Base-by-base conservation (phyloP, 2,888 invertebrate species). In the Melangyna quadrimaculata region DNA sequence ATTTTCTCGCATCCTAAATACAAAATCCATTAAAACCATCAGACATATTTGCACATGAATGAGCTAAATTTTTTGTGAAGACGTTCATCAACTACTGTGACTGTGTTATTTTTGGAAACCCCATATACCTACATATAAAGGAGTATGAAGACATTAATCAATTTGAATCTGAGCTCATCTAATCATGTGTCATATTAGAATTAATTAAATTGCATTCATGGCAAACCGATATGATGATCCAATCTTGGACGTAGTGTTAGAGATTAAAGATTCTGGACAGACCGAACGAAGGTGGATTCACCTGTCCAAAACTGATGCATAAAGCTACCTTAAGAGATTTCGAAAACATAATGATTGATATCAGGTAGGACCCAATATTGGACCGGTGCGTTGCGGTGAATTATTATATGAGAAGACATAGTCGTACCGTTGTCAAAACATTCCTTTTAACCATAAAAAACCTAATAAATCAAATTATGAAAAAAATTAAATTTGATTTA, bases 191-290 rank as follows among this genome's bases (percentile, higher is more conserved):
- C 83, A 27, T 83, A 78, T 83, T 83, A 74, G 78, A 78, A 78
- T 83, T 83, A 78, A 83, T 83, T 78, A 78, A 83, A 63, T 69
- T 83, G 82, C 82, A 83, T 69, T 78, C 35, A 67, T 73, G 55
- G 57, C 48, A 14, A 77, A 48, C 53, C 53, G 43, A 69, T 37
- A 24, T 19, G 48, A 17, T 35, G 19, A 53, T 14, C 24, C 19
- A 17, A 32, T 24, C 17, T 19, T 45, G 65, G 29, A 45, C 48
- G n/a, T n/a, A n/a, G n/a, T n/a, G n/a, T n/a, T n/a, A 51, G 35
- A n/a, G n/a, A n/a, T 35, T n/a, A n/a, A 14, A 27, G 40, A 19
- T 2, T 19, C 24, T 37, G 17, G 19, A 69, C 8, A 1, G 43
- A 19, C 12, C 32, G 17, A 29, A n/a, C 4, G 22, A 40, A 24